phyloP scores from a whole-genome alignment of 2,797 vertebrate species.

The Lepus townsendii region DNA sequence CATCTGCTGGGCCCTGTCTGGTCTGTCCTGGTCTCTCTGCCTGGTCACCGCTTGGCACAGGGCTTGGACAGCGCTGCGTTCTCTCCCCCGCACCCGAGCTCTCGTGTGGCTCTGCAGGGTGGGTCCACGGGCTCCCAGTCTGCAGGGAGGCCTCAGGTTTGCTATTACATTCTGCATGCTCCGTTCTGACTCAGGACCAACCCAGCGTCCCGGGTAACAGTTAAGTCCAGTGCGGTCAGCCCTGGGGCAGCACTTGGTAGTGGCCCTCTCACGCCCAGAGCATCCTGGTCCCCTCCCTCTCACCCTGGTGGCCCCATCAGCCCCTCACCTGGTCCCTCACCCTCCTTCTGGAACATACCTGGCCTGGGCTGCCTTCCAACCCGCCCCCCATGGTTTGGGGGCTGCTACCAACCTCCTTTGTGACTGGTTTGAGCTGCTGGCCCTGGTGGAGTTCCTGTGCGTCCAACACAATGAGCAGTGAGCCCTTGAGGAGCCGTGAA shows the following conservation, averaged over 20 bases:
- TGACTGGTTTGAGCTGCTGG: neutral
- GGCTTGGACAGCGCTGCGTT: neutral
- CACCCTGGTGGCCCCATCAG: rapidly evolving
- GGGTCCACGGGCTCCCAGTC: neutral
- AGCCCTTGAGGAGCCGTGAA: neutral
- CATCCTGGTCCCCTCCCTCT: neutral
- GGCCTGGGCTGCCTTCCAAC: rapidly evolving
- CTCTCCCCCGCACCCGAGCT: neutral
- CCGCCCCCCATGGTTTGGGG: neutral
- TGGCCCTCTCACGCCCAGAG: rapidly evolving
- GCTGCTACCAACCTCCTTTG: too few relatives aligned
- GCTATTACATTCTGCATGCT: neutral
- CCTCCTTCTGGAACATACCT: neutral
- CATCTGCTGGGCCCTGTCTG: too few relatives aligned
- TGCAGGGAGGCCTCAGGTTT: neutral
- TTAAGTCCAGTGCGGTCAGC: neutral
- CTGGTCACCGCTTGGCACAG: neutral
- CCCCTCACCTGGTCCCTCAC: neutral
- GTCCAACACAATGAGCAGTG: neutral
- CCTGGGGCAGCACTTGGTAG: neutral
- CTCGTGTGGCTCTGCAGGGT: neutral
- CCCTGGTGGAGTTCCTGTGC: rapidly evolving
- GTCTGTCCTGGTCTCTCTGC: neutral
- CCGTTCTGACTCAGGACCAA: neutral
- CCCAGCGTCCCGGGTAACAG: neutral